Evolutionary conservation across 2,888 invertebrate species (phyloP), one percentile per base, ranked within the genome.

Genomic region (Pollenia labialis): DNA sequence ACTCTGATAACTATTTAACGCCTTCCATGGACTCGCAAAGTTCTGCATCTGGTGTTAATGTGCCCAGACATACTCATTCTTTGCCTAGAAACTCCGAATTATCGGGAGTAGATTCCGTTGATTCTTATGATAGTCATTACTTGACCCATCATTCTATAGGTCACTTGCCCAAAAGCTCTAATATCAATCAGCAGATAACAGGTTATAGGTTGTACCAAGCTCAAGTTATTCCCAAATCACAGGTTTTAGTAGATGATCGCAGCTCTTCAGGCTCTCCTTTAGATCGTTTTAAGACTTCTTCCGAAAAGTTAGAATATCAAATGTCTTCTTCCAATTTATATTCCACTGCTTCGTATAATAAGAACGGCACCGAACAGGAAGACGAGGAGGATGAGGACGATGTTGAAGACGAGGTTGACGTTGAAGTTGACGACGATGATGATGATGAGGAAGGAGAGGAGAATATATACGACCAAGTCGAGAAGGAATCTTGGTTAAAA

Each of bases 401-500:
- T 56, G 23, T 74, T 18, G 76, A 76, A 32, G 72, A 85, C 64
- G 91, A 90, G 2, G 88, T 90, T 6, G 89, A 90, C 60, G 90
- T 92, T 42, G 91, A 90, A 54, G 54, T 71, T 76, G 88, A 91
- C 50, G 90, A 91, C 74, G 91, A 91, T 10, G 91, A 90, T 6
- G 90, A 89, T 60, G 89, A 88, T 68, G 91, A 90, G 4, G 91
- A 90, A 9, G 89, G 88, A 71, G 89, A 87, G 68, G 89, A 92
- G 84, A 93, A 92, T 62, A 92, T 92, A 52, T 92, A 92, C 86
- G 92, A 92, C 88, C 90, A 92, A 90, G 93, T 93, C 3, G 91
- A 92, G 75, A 93, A 93, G 66, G 93, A 93, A 62, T 91, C 93
- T 18, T 96, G 97, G 96, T 96, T 96, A 88, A 96, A 97, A 91